Evolutionary conservation across 2,113 vertebrate species (phyloP).

Genomic region (Ahaetulla prasina): DNA sequence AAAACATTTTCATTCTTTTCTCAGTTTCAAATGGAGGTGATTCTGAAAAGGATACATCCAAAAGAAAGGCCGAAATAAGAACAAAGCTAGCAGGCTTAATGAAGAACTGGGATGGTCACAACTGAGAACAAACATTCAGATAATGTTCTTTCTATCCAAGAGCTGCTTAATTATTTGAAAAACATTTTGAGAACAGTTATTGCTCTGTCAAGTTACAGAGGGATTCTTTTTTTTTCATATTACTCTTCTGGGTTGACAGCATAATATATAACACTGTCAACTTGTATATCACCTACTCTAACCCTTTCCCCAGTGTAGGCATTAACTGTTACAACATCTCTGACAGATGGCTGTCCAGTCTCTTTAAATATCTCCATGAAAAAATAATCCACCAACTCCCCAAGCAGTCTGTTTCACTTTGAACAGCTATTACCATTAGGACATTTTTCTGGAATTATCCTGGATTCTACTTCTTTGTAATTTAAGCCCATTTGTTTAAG

Average conservation of each 20-base stretch:
- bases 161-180: slow-evolving; percentile 25
- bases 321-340: not conserved
- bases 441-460: not conserved
- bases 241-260: slow-evolving; percentile 9
- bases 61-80: slow-evolving; percentile 6
- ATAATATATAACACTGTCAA: not conserved
- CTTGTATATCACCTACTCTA: not conserved
- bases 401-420: not conserved
- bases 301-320: not conserved
- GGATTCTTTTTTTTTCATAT: not conserved
- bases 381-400: not conserved
- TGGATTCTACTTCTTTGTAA: not conserved
- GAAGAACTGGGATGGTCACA: not conserved
- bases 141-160: slow-evolving; percentile 16
- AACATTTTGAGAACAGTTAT: not conserved
- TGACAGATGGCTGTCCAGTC: not conserved
- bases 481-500: not conserved
- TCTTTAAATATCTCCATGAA: not conserved
- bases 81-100: slow-evolving; percentile 29
- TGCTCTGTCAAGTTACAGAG: slow-evolving; percentile 4
- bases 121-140: not conserved
- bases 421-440: not conserved
- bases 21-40: slow-evolving; percentile 27
- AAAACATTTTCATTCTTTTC: not conserved
- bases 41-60: slow-evolving; percentile 8